phyloP scores from a whole-genome alignment of 1,140 invertebrate genomes.

The Caerostris extrusa region DNA sequence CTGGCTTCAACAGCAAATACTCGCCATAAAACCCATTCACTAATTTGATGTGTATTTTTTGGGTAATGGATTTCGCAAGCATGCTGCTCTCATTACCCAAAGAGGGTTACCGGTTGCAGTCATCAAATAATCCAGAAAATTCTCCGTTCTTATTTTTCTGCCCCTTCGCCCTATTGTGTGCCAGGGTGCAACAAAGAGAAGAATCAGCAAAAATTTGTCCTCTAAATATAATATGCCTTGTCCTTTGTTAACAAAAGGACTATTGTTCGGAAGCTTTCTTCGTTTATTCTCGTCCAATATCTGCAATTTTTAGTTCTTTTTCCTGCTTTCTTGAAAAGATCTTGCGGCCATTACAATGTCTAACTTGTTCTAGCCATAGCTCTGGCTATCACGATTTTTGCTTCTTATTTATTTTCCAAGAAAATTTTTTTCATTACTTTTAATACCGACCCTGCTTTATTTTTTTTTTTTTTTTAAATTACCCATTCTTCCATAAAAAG shows the following conservation, averaged over 20 bases:
- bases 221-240: conserved; percentile 70
- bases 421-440: background rate
- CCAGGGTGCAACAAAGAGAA: conserved; percentile 18
- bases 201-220: conserved; percentile 47
- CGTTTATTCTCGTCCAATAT: conserved; percentile 67
- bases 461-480: background rate
- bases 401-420: conserved; percentile 3
- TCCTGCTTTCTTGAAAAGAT: background rate
- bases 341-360: conserved; percentile 39
- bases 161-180: conserved; percentile 40
- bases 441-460: conserved; percentile 35
- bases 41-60: conserved; percentile 36
- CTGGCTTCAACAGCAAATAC: background rate
- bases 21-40: background rate
- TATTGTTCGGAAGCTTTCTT: conserved; percentile 59
- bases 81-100: conserved; percentile 12
- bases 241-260: conserved; percentile 70
- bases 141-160: background rate
- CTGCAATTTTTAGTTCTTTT: conserved; percentile 30
- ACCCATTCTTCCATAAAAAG: conserved; percentile 21
- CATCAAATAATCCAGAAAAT: conserved; percentile 67
- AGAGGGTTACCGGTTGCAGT: conserved; percentile 31
- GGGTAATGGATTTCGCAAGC: too few species aligned
- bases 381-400: conserved; percentile 37
- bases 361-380: conserved; percentile 41